phyloP scores from a whole-genome alignment of 2,113 vertebrate species.

The Percina caprodes region DNA sequence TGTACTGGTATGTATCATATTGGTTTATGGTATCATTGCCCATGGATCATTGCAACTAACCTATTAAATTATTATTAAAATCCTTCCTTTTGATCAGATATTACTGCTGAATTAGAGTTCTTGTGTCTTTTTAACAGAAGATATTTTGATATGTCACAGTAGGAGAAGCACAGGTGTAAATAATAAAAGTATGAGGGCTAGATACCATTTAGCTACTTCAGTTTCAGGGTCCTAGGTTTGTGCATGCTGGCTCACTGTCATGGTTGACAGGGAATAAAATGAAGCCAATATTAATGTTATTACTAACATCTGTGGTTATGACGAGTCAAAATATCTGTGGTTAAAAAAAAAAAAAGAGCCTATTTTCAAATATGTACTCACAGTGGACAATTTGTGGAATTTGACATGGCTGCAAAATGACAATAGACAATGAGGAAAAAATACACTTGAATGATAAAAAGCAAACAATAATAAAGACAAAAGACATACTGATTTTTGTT shows the following conservation, averaged over 20 bases:
- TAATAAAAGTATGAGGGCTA: neutral
- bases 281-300: neutral
- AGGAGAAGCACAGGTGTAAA: neutral
- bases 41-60: neutral
- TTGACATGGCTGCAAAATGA: neutral
- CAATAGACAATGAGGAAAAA: neutral
- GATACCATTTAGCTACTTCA: neutral
- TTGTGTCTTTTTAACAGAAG: neutral
- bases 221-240: neutral
- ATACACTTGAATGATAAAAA: neutral
- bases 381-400: neutral
- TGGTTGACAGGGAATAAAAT: neutral
- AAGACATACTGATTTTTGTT: slow-evolving; percentile 81
- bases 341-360: neutral
- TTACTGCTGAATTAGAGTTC: no score
- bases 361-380: neutral
- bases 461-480: slow-evolving; percentile 73
- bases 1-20: neutral
- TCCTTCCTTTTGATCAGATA: neutral
- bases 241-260: neutral
- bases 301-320: neutral
- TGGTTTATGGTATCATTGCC: neutral
- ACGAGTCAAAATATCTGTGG: neutral
- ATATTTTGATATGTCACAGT: neutral
- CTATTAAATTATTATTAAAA: no score